Evolutionary conservation across 1,140 invertebrate species (phyloP), one percentile per base, ranked within the genome.

Genomic region (Cephus cinctus): DNA sequence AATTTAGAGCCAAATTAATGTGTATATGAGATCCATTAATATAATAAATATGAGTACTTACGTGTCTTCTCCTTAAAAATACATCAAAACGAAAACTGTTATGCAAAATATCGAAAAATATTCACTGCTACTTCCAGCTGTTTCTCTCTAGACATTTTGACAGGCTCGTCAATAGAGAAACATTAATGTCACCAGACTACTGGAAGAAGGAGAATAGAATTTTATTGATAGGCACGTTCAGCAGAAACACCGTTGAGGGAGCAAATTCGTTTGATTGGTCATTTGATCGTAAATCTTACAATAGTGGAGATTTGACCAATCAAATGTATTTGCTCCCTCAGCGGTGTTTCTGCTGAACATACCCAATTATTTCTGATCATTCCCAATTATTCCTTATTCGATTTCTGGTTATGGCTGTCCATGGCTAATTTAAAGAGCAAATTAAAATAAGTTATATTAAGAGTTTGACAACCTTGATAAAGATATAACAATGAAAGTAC

Each of bases 41-140:
- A n/a, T n/a, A n/a, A n/a, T n/a, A n/a, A n/a, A n/a, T n/a, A 14
- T 22, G 14, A 22, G n/a, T 51, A 52, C 54, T 47, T 50, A 62
- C 54, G 42, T 54, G 38, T 52, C n/a, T 14, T 14, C 9, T 46
- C 14, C 16, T 50, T 27, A 52, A 54, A 58, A 51, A 43, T 43
- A 50, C 40, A 56, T 43, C 34, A 50, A 52, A 50, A 54, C 47
- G 27, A 60, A 56, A 63, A 50, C 45, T 58, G 45, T 49, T 40
- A 35, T 47, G 50, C 47, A 56, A 62, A 64, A 59, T 58, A 52
- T 56, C 44, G 55, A 54, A 55, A 43, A 53, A 39, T 51, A 55
- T 63, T 60, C 58, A 59, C 55, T 58, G 56, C 53, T 65, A 61
- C 35, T 53, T 57, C 39, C 42, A 57, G 43, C 46, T 56, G 47